Percentiles rank a stretch among this genome's conserved stretches.
Conservation (phyloP, 2,797 vertebrate genomes). For the Distichodus sexfasciatus region DNA sequence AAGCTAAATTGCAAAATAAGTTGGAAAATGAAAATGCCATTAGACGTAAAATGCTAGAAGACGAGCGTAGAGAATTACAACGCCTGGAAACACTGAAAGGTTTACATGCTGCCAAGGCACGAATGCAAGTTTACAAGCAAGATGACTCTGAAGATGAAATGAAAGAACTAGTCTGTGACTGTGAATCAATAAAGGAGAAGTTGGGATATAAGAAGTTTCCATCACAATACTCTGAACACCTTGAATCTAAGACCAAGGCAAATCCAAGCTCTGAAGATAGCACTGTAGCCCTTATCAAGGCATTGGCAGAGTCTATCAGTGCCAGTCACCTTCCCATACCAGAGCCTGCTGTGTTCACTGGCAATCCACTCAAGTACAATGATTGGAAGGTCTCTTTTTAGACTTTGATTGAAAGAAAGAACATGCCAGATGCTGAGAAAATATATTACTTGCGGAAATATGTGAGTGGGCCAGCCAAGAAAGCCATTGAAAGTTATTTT, state of each 20-base stretch:
- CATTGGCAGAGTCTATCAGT: neutral
- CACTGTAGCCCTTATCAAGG: neutral
- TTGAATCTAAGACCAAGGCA: too few species aligned
- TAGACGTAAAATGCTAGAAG: conserved; percentile 18
- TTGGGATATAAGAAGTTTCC: neutral
- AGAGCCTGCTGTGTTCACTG: conserved; percentile 1
- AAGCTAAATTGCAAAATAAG: neutral
- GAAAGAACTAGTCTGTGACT: neutral
- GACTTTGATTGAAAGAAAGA: conserved; percentile 30
- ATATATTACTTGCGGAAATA: conserved; percentile 15
- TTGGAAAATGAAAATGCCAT: conserved; percentile 24
- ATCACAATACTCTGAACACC: too few species aligned
- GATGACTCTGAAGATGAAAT: conserved; percentile 1
- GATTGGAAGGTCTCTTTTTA: conserved; percentile 32
- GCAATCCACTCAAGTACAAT: conserved; percentile 20
- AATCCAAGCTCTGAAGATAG: neutral
- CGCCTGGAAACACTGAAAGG: conserved; percentile 3
- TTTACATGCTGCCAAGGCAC: neutral
- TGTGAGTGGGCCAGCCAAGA: neutral
- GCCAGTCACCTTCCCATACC: conserved; percentile 15
- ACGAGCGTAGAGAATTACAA: conserved; percentile 21
- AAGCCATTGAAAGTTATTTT: conserved; percentile 5
- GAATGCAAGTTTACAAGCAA: conserved; percentile 17
- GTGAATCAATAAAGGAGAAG: neutral
- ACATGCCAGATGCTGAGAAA: conserved; percentile 27